Evolutionary conservation across 2,888 invertebrate species (phyloP).

Genomic region (Gerris lacustris): DNA sequence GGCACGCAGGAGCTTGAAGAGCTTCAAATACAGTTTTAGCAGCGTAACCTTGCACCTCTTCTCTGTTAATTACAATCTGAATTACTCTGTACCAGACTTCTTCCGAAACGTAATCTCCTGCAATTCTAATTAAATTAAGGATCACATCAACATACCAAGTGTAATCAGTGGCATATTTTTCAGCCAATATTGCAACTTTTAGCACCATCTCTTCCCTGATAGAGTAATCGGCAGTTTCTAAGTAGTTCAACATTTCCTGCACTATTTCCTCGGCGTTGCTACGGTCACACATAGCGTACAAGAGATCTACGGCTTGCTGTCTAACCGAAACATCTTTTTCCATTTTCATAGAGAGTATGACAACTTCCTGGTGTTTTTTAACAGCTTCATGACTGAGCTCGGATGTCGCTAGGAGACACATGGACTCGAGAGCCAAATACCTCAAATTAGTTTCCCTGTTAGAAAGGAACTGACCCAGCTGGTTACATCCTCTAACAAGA

Average conservation of each 20-base stretch:
- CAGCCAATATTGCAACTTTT: conserved; percentile 96
- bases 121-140: conserved; percentile 94
- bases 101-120: conserved; percentile 98
- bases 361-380: conserved; percentile 98
- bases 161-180: conserved; percentile 98
- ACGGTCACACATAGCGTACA: conserved; percentile 99
- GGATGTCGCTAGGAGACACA: conserved; percentile 97
- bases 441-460: conserved; percentile 95
- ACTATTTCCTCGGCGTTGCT: conserved; percentile 99
- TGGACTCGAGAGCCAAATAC: conserved; percentile 94
- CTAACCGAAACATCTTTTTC: conserved; percentile 96
- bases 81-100: conserved; percentile 99
- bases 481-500: conserved; percentile 94
- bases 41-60: conserved; percentile 99
- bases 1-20: conserved; percentile 91
- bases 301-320: conserved; percentile 92
- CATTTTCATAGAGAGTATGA: conserved; percentile 97
- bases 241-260: conserved; percentile 96
- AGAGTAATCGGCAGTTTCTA: conserved; percentile 98
- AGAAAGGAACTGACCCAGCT: conserved; percentile 93
- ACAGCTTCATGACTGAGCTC: conserved; percentile 99
- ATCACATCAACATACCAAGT: conserved; percentile 99
- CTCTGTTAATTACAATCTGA: conserved; percentile 97
- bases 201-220: conserved; percentile 99
- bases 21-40: conserved; percentile 98